phyloP scores from a whole-genome alignment of 2,888 invertebrate genomes.

The Cephus pygmeus region DNA sequence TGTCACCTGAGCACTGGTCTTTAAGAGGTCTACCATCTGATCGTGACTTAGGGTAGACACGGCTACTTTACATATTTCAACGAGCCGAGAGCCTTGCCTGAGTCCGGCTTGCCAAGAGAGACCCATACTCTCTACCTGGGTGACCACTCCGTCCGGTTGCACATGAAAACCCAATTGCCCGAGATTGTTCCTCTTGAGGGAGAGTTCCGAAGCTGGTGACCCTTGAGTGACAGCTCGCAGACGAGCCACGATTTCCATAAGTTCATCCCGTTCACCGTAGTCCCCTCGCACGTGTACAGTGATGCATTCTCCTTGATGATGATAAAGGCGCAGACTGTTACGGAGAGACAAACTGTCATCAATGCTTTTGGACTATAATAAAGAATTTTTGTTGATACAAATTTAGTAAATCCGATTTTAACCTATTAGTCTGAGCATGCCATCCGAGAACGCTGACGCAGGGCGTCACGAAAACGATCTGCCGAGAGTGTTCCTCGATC shows the following conservation, averaged over 20 bases:
- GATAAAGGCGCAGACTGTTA: constrained; percentile 81
- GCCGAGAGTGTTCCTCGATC: constrained; percentile 84
- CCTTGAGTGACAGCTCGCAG: constrained; percentile 84
- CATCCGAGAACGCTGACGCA: constrained; percentile 84
- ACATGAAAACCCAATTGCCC: constrained; percentile 92
- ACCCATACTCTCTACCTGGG: constrained; percentile 85
- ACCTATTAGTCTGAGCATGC: constrained; percentile 73
- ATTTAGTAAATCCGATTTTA: background rate
- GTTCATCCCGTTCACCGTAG: constrained; percentile 75
- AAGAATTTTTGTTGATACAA: background rate
- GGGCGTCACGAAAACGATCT: constrained; percentile 88
- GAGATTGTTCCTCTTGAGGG: constrained; percentile 82
- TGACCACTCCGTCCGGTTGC: constrained; percentile 93
- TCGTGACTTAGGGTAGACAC: constrained; percentile 90
- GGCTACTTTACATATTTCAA: constrained; percentile 91
- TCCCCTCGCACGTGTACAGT: constrained; percentile 81
- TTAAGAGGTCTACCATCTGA: constrained; percentile 91
- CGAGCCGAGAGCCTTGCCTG: constrained; percentile 87
- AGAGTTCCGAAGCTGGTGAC: constrained; percentile 82
- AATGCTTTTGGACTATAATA: background rate
- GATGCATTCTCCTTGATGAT: constrained; percentile 94
- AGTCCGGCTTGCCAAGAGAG: constrained; percentile 86
- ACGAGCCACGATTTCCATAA: constrained; percentile 83
- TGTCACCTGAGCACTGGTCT: constrained; percentile 88
- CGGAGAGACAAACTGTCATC: background rate